Base-by-base conservation (phyloP, 1,140 invertebrate species). In the Cepaea nemoralis region DNA sequence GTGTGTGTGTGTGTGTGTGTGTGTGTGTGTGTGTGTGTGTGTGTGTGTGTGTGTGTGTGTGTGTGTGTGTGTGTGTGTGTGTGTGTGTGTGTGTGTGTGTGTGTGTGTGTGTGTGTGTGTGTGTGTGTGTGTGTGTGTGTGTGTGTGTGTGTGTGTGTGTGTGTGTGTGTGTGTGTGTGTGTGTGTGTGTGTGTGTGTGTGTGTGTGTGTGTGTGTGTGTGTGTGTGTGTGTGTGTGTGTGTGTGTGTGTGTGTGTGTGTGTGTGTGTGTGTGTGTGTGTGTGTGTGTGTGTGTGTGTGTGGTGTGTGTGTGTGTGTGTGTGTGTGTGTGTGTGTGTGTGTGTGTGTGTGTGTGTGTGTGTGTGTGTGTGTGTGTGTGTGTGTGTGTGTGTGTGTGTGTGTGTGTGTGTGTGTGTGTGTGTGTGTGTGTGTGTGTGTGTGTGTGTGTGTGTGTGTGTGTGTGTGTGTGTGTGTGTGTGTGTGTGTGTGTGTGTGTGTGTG, bases 291-390 rank as follows among this genome's bases (percentile, higher is more conserved):
- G 16, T 45, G 42, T 45, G 16, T 45, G 42, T 45, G 16, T 45
- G 42, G 16, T 45, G 42, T 45, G 16, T 45, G 42, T 45, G 16
- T 45, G 42, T 45, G 16, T 45, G 42, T 45, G 14, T 12, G 63
- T n/a, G n/a, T 66, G 63, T n/a, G n/a, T 66, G 63, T n/a, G n/a
- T 66, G 63, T n/a, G n/a, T 66, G 63, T n/a, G 22, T 66, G 63
- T n/a, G 63, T 66, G n/a, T 27, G 63, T 66, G n/a, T 27, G 33
- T n/a, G 19, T 24, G 48, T 33, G 19, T 77, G 39, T 67, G 6
- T 55, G n/a, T 77, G 84, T 24, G 85, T 86, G 22, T 45, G 42
- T 45, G 16, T 45, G 16, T 45, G 42, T 45, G 16, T 45, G 42
- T 45, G 16, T 45, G 42, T 67, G 22, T 67, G n/a, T 35, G 22